These are phyloP conservation scores for Cecropterus lyciades DNA, from an alignment of 1,140 invertebrate genomes.

Conservation along the genomic window DNA sequence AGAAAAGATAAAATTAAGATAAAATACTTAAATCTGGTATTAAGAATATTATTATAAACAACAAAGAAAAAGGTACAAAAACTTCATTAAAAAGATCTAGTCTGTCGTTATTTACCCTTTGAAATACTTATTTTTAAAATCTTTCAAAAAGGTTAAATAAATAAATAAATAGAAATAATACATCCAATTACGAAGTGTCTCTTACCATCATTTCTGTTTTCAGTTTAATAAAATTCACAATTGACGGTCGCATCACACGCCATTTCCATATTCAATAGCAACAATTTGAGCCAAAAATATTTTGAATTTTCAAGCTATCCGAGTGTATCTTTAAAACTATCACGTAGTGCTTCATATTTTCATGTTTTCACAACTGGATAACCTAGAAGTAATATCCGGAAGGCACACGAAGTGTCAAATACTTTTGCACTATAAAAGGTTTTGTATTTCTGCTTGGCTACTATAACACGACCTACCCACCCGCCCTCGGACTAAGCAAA, in stretches of 20 bases:
- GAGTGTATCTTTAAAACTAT: constrained; percentile 20
- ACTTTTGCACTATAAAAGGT: constrained; percentile 28
- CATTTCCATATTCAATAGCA: constrained; percentile 15
- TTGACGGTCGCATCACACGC: neutral
- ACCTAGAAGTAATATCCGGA: constrained; percentile 31
- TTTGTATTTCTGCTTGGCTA: constrained; percentile 14
- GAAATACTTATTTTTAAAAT: too few species aligned
- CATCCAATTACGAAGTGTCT: too few species aligned
- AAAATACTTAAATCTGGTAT: too few species aligned
- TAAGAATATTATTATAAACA: too few species aligned
- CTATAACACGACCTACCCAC: neutral
- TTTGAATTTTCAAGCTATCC: constrained; percentile 8
- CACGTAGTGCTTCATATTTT: constrained; percentile 22
- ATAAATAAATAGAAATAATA: too few species aligned
- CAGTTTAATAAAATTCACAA: neutral
- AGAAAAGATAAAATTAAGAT: too few species aligned
- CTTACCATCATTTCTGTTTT: neutral
- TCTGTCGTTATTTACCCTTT: too few species aligned
- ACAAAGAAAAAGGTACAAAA: too few species aligned
- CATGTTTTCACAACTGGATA: constrained; percentile 32
- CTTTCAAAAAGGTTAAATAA: too few species aligned
- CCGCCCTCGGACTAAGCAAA: neutral
- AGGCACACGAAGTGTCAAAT: constrained; percentile 33
- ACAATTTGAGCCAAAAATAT: constrained; percentile 12
- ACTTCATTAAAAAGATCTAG: too few species aligned